A percentile compares a stretch with the other conserved stretches of the same genome.
Conservation (phyloP, 2,113 vertebrate species). For the Pluvialis apricaria region DNA sequence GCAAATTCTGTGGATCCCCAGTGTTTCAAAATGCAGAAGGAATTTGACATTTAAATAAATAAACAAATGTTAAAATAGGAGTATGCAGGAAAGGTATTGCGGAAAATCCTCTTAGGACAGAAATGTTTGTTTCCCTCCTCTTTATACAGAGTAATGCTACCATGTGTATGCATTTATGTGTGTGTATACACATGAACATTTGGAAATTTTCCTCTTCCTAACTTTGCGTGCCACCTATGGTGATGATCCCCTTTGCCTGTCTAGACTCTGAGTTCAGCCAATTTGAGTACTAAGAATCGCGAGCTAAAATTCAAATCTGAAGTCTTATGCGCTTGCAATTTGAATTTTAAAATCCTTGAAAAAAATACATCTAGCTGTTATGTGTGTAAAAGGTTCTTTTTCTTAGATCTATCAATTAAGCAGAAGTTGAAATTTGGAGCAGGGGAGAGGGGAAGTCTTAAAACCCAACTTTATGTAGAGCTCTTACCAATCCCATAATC, state of each 20-base stretch:
- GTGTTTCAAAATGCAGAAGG: background rate
- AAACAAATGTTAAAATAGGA: background rate
- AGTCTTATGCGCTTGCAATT: background rate
- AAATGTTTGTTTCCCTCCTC: background rate
- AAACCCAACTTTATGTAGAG: background rate
- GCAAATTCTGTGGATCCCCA: background rate
- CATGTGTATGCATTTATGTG: background rate
- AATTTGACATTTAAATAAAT: background rate
- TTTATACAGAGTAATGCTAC: background rate
- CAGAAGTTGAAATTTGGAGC: background rate
- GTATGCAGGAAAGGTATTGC: background rate
- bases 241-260: background rate
- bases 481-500: background rate
- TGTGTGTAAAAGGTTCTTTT: background rate
- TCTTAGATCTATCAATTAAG: background rate
- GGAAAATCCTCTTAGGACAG: background rate
- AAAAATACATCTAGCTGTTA: background rate
- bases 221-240: background rate
- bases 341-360: background rate
- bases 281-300: background rate
- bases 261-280: background rate
- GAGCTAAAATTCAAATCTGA: background rate
- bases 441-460: background rate
- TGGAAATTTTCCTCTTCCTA: background rate
- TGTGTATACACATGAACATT: background rate